A percentile compares a stretch with the other conserved stretches of the same genome.
Conservation (phyloP, 2,797 vertebrate species). For the Sebastes vulpes region DNA sequence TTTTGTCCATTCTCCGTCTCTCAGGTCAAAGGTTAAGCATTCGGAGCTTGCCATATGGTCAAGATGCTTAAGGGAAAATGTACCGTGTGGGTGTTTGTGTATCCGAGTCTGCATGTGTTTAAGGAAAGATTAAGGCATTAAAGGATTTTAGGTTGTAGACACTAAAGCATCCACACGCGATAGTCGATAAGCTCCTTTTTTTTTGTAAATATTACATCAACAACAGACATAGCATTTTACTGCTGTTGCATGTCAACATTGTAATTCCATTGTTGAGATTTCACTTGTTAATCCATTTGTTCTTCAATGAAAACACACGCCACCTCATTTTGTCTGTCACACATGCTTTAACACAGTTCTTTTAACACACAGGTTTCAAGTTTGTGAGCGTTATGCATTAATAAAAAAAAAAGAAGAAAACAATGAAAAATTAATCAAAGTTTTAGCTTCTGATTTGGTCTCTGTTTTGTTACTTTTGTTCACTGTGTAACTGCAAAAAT, state of each 20-base stretch:
- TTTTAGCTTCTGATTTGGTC: neutral
- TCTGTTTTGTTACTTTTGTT: neutral
- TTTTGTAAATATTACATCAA: constrained; percentile 27
- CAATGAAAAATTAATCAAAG: neutral
- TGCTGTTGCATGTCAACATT: constrained; percentile 37
- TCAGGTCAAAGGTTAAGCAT: constrained; percentile 69
- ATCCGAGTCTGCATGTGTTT: constrained; percentile 33
- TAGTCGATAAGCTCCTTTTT: constrained; percentile 37
- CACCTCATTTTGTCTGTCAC: constrained; percentile 27
- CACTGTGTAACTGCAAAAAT: neutral
- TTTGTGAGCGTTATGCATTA: neutral
- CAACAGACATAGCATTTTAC: constrained; percentile 7
- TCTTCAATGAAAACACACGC: neutral
- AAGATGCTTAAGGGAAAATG: constrained; percentile 57
- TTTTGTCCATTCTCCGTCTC: constrained; percentile 49
- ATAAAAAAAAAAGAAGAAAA: neutral
- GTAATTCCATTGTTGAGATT: constrained; percentile 31
- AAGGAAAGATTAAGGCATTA: constrained; percentile 70
- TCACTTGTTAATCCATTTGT: constrained; percentile 32
- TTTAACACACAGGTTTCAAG: neutral
- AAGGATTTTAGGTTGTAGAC: constrained; percentile 52
- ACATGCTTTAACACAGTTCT: neutral
- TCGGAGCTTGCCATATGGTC: constrained; percentile 65
- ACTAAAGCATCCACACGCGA: constrained; percentile 42
- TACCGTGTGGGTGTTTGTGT: constrained; percentile 21